Conservation (phyloP, 2,888 invertebrate species). For the Drosophila prostipennis region DNA sequence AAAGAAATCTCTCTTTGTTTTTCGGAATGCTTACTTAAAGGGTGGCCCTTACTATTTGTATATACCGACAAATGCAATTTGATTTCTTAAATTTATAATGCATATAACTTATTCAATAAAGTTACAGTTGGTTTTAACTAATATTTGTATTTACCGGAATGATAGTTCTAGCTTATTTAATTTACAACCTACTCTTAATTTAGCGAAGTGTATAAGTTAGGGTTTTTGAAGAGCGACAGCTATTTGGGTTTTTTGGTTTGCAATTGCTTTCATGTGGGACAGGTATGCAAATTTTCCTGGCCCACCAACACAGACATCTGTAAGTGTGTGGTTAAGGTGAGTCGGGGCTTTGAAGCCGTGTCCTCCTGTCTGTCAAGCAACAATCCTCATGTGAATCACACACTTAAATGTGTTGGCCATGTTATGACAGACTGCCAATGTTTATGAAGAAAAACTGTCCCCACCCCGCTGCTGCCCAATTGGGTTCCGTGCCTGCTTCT, state of each 20-base stretch:
- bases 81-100: no score
- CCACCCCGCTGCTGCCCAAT: background rate
- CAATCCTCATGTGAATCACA: constrained; percentile 60
- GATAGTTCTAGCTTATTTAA: background rate
- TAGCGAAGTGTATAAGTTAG: background rate
- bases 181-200: background rate
- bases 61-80: no score
- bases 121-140: no score
- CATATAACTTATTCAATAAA: no score
- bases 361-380: constrained; percentile 30
- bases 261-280: constrained; percentile 24
- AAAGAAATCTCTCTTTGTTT: constrained; percentile 2
- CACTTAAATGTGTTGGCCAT: constrained; percentile 36
- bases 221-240: background rate
- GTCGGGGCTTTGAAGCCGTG: constrained; percentile 27
- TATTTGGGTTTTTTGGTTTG: constrained; percentile 4
- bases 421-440: constrained; percentile 46
- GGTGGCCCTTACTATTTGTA: no score
- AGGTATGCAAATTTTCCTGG: constrained; percentile 51
- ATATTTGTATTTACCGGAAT: no score
- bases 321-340: constrained; percentile 29
- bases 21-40: background rate
- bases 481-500: background rate
- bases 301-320: constrained; percentile 28
- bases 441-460: constrained; percentile 59